phyloP scores from a whole-genome alignment of 2,888 invertebrate genomes.

The Campoletis raptor region DNA sequence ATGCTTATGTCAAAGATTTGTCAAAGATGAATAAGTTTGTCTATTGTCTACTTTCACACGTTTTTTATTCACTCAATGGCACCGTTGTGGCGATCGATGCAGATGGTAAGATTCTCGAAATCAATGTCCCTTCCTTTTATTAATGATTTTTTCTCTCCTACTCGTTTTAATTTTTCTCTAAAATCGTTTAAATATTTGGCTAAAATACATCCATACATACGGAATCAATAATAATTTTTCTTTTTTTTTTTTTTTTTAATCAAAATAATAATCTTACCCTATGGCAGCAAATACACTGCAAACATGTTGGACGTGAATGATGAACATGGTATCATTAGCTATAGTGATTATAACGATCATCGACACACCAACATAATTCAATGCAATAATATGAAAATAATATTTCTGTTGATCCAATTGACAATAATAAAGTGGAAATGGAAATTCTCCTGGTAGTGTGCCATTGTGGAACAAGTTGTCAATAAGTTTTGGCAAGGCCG shows the following conservation, averaged over 20 bases:
- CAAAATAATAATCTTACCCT: constrained; percentile 37
- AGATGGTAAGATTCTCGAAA: constrained; percentile 33
- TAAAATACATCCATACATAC: background rate
- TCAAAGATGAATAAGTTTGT: background rate
- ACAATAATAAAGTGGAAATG: constrained; percentile 45
- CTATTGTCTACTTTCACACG: background rate
- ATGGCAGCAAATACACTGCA: constrained; percentile 52
- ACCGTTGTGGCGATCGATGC: constrained; percentile 54
- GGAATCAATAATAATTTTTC: background rate
- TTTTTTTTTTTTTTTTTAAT: background rate
- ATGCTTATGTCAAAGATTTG: background rate
- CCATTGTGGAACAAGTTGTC: constrained; percentile 49
- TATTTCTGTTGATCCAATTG: constrained; percentile 52
- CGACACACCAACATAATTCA: constrained; percentile 19
- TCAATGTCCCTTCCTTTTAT: background rate
- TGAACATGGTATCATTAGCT: constrained; percentile 47
- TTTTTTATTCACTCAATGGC: constrained; percentile 52
- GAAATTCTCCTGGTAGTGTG: constrained; percentile 42
- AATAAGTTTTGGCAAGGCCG: constrained; percentile 51
- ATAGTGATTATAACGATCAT: background rate
- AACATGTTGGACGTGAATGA: constrained; percentile 45
- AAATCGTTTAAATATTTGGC: background rate
- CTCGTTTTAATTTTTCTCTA: constrained; percentile 42
- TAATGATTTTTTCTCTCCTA: background rate
- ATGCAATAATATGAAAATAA: constrained; percentile 50